Conservation (phyloP, 2,888 invertebrate species). For the Andrena bicolor region DNA sequence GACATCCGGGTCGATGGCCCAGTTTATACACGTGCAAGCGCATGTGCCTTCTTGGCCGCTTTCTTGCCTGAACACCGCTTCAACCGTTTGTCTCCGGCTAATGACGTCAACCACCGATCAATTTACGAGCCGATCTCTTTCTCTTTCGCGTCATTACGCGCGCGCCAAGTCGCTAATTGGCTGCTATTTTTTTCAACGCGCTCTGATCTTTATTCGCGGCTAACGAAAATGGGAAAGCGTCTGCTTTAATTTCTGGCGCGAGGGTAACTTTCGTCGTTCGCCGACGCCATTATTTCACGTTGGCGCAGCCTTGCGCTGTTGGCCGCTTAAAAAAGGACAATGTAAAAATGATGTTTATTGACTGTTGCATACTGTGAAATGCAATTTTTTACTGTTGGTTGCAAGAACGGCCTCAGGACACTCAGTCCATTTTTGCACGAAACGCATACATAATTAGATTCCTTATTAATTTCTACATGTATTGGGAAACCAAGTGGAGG, state of each 20-base stretch:
- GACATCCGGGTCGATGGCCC: slow-evolving; percentile 69
- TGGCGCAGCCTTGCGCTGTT: not conserved
- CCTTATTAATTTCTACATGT: too few relatives aligned
- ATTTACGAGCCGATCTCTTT: slow-evolving; percentile 56
- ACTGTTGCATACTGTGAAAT: not conserved
- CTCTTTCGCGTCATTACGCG: slow-evolving; percentile 43
- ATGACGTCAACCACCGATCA: slow-evolving; percentile 52
- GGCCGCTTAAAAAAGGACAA: not conserved
- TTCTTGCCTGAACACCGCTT: slow-evolving; percentile 37
- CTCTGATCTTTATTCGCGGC: not conserved
- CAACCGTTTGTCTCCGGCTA: slow-evolving; percentile 44
- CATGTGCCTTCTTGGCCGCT: slow-evolving; percentile 35
- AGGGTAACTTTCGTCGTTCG: not conserved
- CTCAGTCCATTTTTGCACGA: too few relatives aligned
- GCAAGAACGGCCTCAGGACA: too few relatives aligned
- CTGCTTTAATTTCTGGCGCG: not conserved
- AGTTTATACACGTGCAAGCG: slow-evolving; percentile 57
- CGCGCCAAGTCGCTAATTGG: slow-evolving; percentile 44
- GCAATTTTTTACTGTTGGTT: too few relatives aligned
- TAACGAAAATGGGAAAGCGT: not conserved
- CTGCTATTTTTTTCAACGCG: slow-evolving; percentile 32
- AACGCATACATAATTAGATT: too few relatives aligned
- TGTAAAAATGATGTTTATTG: not conserved
- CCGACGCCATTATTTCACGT: not conserved
- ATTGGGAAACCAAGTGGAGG: too few relatives aligned